These are phyloP conservation scores for Bombus vancouverensis DNA, from an alignment of 1,140 invertebrate species.

Conservation along the genomic window DNA sequence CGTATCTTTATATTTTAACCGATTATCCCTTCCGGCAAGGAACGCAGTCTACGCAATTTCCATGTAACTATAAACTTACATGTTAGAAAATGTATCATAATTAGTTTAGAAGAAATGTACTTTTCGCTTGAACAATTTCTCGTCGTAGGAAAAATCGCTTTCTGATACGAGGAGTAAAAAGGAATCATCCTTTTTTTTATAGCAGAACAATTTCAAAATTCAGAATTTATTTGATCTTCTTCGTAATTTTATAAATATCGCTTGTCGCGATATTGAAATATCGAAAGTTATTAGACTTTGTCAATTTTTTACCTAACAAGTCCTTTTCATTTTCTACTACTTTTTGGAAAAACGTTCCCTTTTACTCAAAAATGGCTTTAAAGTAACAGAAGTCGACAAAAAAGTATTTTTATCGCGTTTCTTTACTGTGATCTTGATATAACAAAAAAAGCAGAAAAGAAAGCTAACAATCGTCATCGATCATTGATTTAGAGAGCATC, in stretches of 20 bases:
- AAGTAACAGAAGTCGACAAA: neutral
- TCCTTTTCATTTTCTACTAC: too few relatives aligned
- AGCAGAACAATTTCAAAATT: neutral
- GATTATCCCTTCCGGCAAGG: neutral
- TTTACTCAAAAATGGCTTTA: too few relatives aligned
- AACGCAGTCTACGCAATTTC: constrained; percentile 8
- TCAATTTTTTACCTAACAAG: too few relatives aligned
- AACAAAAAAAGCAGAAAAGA: neutral
- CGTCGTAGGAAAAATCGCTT: neutral
- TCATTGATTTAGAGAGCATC: neutral
- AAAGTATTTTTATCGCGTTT: neutral
- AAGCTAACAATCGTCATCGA: neutral
- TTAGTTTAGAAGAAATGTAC: neutral
- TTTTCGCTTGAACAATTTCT: neutral
- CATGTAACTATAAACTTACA: constrained; percentile 1
- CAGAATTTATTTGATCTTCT: neutral
- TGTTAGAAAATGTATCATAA: neutral
- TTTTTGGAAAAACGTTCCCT: too few relatives aligned
- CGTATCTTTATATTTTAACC: neutral
- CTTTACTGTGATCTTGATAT: neutral
- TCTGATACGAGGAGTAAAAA: neutral
- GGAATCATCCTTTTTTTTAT: neutral
- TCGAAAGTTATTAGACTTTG: too few relatives aligned
- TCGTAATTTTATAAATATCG: neutral
- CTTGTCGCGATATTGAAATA: too few relatives aligned